These are phyloP conservation scores for Henricia sp. DNA, from an alignment of 53 echinoderm and acorn worm species.

Conservation along the genomic window DNA sequence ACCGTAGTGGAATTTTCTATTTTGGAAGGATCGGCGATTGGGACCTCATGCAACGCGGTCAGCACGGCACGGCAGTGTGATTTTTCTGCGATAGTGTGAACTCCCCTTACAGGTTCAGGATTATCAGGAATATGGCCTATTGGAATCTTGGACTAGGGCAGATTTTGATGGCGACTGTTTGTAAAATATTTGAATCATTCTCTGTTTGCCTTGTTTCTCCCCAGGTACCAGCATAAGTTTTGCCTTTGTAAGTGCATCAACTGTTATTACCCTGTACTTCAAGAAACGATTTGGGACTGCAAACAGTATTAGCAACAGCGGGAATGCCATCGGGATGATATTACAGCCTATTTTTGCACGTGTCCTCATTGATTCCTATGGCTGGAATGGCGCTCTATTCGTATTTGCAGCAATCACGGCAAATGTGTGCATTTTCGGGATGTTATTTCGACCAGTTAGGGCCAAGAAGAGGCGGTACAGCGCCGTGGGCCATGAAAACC, in stretches of 20 bases:
- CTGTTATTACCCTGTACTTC: constrained; percentile 22
- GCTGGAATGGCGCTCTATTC: constrained; percentile 26
- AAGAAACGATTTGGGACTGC: constrained; percentile 32
- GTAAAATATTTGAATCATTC: too few species aligned
- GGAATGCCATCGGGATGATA: neutral
- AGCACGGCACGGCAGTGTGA: too few species aligned
- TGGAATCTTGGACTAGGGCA: too few species aligned
- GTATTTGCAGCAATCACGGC: constrained; percentile 3
- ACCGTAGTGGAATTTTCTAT: too few species aligned
- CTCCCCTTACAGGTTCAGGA: too few species aligned
- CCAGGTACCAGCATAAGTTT: constrained; percentile 15
- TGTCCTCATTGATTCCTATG: constrained; percentile 21
- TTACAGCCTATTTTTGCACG: neutral
- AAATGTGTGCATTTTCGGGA: neutral
- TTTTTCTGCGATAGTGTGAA: too few species aligned
- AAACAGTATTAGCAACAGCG: constrained; percentile 28
- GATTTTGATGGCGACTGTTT: too few species aligned
- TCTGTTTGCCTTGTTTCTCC: neutral
- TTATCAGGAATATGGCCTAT: too few species aligned
- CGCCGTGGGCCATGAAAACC: too few species aligned
- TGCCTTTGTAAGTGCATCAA: neutral
- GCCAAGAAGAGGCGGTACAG: neutral
- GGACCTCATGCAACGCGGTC: too few species aligned
- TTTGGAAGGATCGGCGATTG: too few species aligned
- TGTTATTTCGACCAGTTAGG: constrained; percentile 29